A percentile compares a stretch with the other conserved stretches of the same genome.
phyloP scores from a whole-genome alignment of 2,797 vertebrate species.

The Artibeus lituratus region DNA sequence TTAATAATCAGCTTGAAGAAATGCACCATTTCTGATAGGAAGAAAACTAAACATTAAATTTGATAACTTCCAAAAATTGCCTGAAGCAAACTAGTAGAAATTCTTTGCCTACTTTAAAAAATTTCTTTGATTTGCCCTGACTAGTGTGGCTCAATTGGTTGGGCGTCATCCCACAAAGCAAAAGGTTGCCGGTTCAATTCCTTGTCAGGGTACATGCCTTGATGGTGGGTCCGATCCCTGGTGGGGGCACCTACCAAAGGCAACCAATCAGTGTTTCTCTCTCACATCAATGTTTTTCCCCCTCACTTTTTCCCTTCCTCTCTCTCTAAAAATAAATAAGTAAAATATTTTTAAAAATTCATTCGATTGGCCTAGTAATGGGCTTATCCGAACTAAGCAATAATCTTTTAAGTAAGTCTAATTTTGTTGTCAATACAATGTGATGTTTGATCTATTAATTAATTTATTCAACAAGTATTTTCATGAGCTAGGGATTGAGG shows the following conservation, averaged over 20 bases:
- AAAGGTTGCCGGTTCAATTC: neutral
- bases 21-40: conserved; percentile 53
- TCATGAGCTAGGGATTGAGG: neutral
- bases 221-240: neutral
- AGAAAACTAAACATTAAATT: conserved; percentile 64
- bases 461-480: neutral
- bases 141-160: neutral
- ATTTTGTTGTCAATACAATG: conserved; percentile 14
- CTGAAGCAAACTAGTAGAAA: conserved; percentile 53
- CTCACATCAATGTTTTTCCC: no score
- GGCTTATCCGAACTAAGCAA: neutral
- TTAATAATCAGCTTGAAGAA: conserved; percentile 69
- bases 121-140: neutral
- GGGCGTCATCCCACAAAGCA: neutral
- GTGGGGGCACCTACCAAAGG: neutral
- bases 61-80: conserved; percentile 43
- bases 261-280: no score
- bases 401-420: neutral
- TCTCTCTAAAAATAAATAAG: neutral
- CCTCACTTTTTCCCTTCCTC: neutral
- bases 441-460: neutral
- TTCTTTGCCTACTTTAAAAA: conserved; percentile 35
- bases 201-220: neutral
- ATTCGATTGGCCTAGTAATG: neutral
- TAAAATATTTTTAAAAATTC: neutral